Conservation (phyloP, 2,113 vertebrate species). For the Lasiurus cinereus region DNA sequence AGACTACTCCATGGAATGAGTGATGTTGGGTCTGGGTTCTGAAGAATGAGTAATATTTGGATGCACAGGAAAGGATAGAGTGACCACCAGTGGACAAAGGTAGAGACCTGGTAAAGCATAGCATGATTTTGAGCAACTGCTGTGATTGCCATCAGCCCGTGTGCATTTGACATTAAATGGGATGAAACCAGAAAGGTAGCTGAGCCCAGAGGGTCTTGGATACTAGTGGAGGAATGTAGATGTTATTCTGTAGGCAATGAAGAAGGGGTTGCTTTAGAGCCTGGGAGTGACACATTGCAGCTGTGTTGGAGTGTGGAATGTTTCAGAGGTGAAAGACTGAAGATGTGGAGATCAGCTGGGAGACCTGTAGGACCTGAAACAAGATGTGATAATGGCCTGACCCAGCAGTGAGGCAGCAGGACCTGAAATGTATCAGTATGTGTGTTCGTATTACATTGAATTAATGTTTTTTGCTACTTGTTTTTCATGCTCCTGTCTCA, state of each 20-base stretch:
- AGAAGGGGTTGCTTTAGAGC: not conserved
- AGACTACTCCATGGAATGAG: not conserved
- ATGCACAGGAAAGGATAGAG: not conserved
- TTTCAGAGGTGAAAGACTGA: not conserved
- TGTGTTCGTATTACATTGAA: not conserved
- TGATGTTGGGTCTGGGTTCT: not conserved
- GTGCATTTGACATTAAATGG: not conserved
- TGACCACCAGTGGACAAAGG: not conserved
- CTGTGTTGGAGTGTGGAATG: not conserved
- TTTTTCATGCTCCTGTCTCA: not conserved
- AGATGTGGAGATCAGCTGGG: not conserved
- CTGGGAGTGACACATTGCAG: not conserved
- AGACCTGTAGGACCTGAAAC: not conserved
- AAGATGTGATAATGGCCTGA: not conserved
- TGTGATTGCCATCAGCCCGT: not conserved
- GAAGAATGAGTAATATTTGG: not conserved
- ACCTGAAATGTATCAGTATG: rapidly evolving
- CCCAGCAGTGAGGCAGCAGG: not conserved
- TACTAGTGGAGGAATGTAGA: not conserved
- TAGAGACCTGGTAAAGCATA: not conserved
- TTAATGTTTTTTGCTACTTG: not conserved
- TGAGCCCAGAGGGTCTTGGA: not conserved
- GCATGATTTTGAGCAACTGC: not conserved
- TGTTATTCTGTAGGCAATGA: not conserved
- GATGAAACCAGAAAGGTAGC: not conserved